phyloP scores from a whole-genome alignment of 2,888 invertebrate species.

The Cryptosula pallasiana region DNA sequence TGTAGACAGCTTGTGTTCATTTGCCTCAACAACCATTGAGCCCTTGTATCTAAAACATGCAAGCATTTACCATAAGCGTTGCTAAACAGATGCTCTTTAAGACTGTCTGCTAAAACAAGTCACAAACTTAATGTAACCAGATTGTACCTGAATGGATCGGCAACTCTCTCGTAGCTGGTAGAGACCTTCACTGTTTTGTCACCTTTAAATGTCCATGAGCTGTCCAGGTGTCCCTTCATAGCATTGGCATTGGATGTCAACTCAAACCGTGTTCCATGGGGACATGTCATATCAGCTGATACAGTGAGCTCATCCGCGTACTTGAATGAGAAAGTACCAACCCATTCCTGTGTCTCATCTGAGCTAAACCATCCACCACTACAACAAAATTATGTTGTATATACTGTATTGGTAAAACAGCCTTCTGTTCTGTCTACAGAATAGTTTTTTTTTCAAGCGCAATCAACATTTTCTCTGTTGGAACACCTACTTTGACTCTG shows the following conservation, averaged over 20 bases:
- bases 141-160: conserved; percentile 10
- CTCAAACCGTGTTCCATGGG: background rate
- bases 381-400: background rate
- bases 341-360: background rate
- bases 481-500: background rate
- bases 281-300: background rate
- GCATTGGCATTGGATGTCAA: background rate
- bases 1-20: background rate
- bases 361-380: background rate
- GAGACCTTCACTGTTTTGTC: background rate
- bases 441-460: too few relatives aligned
- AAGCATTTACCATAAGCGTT: too few relatives aligned
- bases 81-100: too few relatives aligned
- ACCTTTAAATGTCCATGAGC: background rate
- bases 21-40: background rate
- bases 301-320: background rate
- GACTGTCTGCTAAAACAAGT: too few relatives aligned
- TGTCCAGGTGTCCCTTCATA: background rate
- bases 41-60: conserved; percentile 8
- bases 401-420: too few relatives aligned
- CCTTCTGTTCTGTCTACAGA: too few relatives aligned
- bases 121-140: too few relatives aligned
- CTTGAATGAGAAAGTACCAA: background rate
- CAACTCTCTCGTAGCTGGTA: background rate
- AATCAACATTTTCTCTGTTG: too few relatives aligned